These are phyloP conservation scores for Miniopterus natalensis DNA, from an alignment of 2,113 vertebrate species.

Conservation along the genomic window DNA sequence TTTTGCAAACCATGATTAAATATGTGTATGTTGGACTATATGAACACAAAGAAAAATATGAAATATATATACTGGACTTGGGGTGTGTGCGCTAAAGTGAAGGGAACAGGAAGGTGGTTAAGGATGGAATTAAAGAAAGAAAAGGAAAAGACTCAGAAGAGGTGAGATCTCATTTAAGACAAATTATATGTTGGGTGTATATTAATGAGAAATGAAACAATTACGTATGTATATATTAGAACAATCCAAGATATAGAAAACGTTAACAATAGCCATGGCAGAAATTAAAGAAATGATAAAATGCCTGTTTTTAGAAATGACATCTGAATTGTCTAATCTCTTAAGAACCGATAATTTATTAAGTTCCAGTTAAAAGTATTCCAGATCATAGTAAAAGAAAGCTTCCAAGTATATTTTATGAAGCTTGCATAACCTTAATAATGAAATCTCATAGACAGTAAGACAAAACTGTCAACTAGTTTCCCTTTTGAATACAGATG, in stretches of 20 bases:
- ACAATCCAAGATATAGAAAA: background rate
- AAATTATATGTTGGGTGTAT: background rate
- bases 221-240: background rate
- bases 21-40: background rate
- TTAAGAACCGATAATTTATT: background rate
- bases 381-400: background rate
- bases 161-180: background rate
- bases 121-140: background rate
- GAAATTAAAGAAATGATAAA: background rate
- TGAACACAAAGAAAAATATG: background rate
- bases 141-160: slow-evolving; percentile 10
- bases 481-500: background rate
- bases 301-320: background rate
- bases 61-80: background rate
- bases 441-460: background rate
- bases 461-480: background rate
- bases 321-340: background rate
- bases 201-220: background rate
- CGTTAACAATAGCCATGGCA: background rate
- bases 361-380: background rate
- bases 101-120: background rate
- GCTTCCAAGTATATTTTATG: background rate
- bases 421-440: background rate
- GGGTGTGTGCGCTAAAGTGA: background rate
- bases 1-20: background rate